Conservation (phyloP, 1,140 invertebrate species). For the Heterodera carotae region DNA sequence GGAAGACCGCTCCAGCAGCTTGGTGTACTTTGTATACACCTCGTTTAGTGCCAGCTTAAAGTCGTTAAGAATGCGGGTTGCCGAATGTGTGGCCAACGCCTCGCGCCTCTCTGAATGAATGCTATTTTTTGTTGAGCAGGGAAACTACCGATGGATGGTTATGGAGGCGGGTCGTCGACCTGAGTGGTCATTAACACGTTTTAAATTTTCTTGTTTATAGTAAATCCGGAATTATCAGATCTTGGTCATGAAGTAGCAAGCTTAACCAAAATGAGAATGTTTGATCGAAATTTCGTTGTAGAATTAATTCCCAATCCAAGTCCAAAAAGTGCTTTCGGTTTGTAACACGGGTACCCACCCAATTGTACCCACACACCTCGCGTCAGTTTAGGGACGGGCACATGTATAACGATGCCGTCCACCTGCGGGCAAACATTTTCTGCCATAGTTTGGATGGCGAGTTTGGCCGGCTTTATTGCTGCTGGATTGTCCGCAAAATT, state of each 20-base stretch:
- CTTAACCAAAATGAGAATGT: too few species aligned
- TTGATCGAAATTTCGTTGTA: too few species aligned
- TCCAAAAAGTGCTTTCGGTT: too few species aligned
- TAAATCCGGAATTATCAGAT: too few species aligned
- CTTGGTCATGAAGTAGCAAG: too few species aligned
- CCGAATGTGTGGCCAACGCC: not conserved
- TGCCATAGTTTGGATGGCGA: conserved; percentile 8
- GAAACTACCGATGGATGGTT: not conserved
- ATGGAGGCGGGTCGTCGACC: not conserved
- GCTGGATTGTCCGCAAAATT: conserved; percentile 17
- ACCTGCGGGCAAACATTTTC: not conserved
- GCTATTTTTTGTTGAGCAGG: not conserved
- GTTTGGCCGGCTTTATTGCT: conserved; percentile 34
- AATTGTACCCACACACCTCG: not conserved
- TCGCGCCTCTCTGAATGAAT: not conserved
- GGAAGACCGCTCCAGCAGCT: not conserved
- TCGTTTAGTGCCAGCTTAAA: not conserved
- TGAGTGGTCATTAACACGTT: too few species aligned
- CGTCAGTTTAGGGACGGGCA: conserved; percentile 12
- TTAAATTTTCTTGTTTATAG: too few species aligned
- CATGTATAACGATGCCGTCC: not conserved
- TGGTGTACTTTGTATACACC: not conserved
- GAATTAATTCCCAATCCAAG: too few species aligned
- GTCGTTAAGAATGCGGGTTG: not conserved
- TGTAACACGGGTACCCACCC: not conserved